Evolutionary conservation across 2,113 vertebrate species (phyloP), one percentile per base, ranked within the genome.

Genomic region (Nothobranchius furzeri): DNA sequence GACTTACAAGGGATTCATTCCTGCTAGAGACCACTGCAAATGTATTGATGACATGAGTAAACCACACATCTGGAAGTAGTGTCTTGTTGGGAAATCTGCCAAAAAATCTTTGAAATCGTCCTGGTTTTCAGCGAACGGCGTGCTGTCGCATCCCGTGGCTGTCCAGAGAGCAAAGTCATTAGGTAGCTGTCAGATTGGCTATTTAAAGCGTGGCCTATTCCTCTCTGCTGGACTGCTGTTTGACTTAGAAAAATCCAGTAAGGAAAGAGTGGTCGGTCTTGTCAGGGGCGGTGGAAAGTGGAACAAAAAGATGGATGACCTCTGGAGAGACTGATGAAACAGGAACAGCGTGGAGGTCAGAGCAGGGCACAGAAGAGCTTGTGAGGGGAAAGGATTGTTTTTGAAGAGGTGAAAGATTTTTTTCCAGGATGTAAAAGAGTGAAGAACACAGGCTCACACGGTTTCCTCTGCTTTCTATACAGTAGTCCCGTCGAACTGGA

Each of bases 161-260:
- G 82, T 75, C 80, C 42, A 89, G 37, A 9, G 37, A 40, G 7
- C 37, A 40, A 4, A 7, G 37, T 6, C 37, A 40, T 40, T 40
- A 40, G 37, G 4, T 90, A 90, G 91, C 89, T 91, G 88, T 85
- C 73, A 88, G 64, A 90, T 87, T 77, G 78, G 85, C 87, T 91
- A 91, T 92, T 90, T 91, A 89, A 91, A 85, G 82, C 79, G 54
- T 14, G 70, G 85, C 84, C 87, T 79, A 78, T 85, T 77, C 82
- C 68, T 84, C 73, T 79, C 65, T 75, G 75, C 77, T 83, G 76
- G 68, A 72, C 45, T 68, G 70, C 70, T 84, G 80, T 88, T 90
- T 89, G 79, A 89, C 78, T 90, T 91, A 90, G 91, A 92, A 87
- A 87, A 88, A 86, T 87, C 60, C 72, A 90, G 84, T 81, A 79